Evolutionary conservation across 1,140 invertebrate species (phyloP).

Genomic region (Neodiprion fabricii): DNA sequence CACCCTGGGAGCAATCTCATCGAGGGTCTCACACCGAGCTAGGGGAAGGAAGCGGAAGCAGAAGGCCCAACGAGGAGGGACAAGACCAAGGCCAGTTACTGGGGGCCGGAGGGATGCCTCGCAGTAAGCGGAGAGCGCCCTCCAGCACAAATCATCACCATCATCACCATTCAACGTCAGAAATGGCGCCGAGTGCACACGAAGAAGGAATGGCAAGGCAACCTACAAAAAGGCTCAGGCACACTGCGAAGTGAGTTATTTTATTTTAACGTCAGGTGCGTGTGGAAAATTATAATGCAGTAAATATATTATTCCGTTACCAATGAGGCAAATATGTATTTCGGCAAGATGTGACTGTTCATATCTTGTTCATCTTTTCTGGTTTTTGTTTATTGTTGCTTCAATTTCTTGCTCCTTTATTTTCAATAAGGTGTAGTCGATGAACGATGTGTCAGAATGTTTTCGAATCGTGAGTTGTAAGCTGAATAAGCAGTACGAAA

Average conservation of each 20-base stretch:
- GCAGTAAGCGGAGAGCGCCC: conserved; percentile 60
- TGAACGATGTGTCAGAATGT: no score
- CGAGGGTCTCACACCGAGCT: conserved; percentile 21
- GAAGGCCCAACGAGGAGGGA: neutral
- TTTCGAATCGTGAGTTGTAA: no score
- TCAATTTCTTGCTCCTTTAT: no score
- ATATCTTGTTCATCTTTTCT: neutral
- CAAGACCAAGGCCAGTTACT: conserved; percentile 26
- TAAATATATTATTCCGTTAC: no score
- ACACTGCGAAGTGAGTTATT: conserved; percentile 49
- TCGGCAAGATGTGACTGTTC: neutral
- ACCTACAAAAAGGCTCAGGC: conserved; percentile 56
- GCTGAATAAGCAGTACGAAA: no score
- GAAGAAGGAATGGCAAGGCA: conserved; percentile 55
- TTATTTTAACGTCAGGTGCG: no score
- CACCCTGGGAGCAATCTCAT: conserved; percentile 31
- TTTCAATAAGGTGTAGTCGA: no score
- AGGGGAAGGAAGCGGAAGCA: conserved; percentile 2
- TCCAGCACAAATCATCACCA: conserved; percentile 55
- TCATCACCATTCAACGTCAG: conserved; percentile 44
- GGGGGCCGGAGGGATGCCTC: conserved; percentile 57
- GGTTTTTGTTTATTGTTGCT: neutral
- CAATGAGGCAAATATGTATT: no score
- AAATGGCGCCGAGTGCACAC: conserved; percentile 57
- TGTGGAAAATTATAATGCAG: no score